Evolutionary conservation across 2,888 invertebrate genomes (phyloP), one percentile per base, ranked within the genome.

Genomic region (Ophion ventricosus): DNA sequence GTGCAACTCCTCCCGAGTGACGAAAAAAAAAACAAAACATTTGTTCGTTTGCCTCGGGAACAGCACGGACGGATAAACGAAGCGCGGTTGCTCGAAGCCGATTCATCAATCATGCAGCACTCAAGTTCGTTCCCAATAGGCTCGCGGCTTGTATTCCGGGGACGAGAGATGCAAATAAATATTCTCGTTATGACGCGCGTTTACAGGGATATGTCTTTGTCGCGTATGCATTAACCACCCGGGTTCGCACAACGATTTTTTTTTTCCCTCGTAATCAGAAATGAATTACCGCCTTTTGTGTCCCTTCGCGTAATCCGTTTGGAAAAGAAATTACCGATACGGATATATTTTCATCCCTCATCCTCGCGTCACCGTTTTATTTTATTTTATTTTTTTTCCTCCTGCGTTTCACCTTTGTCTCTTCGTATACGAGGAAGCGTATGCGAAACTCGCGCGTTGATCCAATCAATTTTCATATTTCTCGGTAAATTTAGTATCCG

Each of bases 281-380:
- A 80, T 83, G 59, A 83, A 76, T 72, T 72, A 66, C 64, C 75
- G 35, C 54, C 66, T 66, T 83, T 83, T 72, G 49, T 54, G 8
- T 64, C 66, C 54, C 70, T 80, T n/a, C n/a, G 66, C 43, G 35
- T 70, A 75, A 61, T 49, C 57, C 29, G 67, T 63, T 79, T 25
- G 40, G 63, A 69, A 40, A 57, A 49, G 20, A 69, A 79, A 83
- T 74, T 64, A 63, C 26, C 54, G 66, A 35, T 26, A 73, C 29
- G 3, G 35, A 73, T 77, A 35, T 29, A 17, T 57, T 20, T 70
- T 56, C 29, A 5, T 40, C 17, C 25, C 29, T 25, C 8, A 4
- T 56, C n/a, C 11, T 43, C 43, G 11, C 1, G 23, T 54, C 54
- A 14, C 54, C 54, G 0, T 35, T 3, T 35, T 35, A 4, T 35